Base-by-base conservation (phyloP, 2,888 invertebrate genomes). In the Drosophila buzzatii region DNA sequence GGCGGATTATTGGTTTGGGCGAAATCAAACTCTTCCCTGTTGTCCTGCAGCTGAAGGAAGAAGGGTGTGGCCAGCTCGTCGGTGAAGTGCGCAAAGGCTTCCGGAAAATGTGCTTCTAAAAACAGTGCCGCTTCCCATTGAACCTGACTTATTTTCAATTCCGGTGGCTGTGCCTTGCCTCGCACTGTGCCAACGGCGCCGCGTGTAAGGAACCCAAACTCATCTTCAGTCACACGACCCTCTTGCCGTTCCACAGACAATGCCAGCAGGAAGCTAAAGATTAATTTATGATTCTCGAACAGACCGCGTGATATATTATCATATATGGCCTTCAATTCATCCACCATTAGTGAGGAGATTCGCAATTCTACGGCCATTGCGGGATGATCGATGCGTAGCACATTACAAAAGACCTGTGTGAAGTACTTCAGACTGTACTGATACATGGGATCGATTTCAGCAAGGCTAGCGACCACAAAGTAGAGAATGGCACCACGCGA, bases 401-500 rank as follows among this genome's bases (percentile, higher is more conserved):
- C 97, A 78, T 94, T 94, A 86, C 96, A 96, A 89, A 98, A 97
- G 2, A 98, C 95, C 69, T 92, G 89, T 0, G 95, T 97, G 91
- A 98, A 98, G 94, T 98, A 98, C 85, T 97, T 97, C 42, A 98
- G 94, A 0, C 98, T 98, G 93, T 97, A 98, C 93, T 99, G 98
- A 93, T 99, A 99, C 98, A 98, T 98, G 0, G 98, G 97, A 93
- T 99, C 98, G 67, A 99, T 97, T 85, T 97, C 97, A 0, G 97
- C 96, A 20, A 99, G 94, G 90, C 96, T 96, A 0, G 97, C 96
- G 3, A 98, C 97, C 0, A 98, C 97, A 92, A 98, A 98, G 93
- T 97, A 99, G 6, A 99, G 93, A 20, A 97, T 96, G 0, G 98
- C 97, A 1, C 98, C 98, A 75, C 98, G 95, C 0, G 96, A 96